Evolutionary conservation across 2,888 invertebrate genomes (phyloP), one percentile per base, ranked within the genome.

Genomic region (Eristalis intricaria): DNA sequence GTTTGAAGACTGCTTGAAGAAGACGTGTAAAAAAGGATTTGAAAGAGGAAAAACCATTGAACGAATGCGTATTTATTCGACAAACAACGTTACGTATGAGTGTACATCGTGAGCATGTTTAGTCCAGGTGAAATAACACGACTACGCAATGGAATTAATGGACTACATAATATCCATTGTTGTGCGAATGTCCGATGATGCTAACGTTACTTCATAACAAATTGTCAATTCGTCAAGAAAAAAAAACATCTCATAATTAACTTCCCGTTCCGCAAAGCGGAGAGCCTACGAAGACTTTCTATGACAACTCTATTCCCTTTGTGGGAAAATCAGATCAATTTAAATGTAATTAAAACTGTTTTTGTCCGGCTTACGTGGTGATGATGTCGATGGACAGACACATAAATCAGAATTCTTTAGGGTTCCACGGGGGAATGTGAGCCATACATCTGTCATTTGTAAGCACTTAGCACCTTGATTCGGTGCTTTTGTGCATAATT

Each of bases 271-370:
- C 26, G 60, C 23, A 29, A n/a, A 26, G 26, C 60, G 2, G 23
- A 56, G 43, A 56, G 43, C 4, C 29, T 63, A 50, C 50, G 50
- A 23, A 50, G 64, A 66, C 75, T 75, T 75, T 75, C 75, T 75
- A 75, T 63, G 13, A 22, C 19, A 50, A 50, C 10, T 8, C 50
- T 8, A 4, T 19, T 50, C 50, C 50, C 50, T 50, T 50, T 50
- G 50, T 50, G 50, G 60, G 26, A 26, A 60, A 23, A 60, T 23
- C 4, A 60, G 60, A 26, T 26, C 56, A 74, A 64, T 74, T 71
- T 38, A 71, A 71, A 61, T 61, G 71, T 43, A 38, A 61, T 71
- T 71, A 71, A 71, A 71, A 61, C 38, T 61, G 26, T 43, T 10
- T 60, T 58, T 7, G 35, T 23, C 19, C 32, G 13, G 13, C 15